phyloP scores from a whole-genome alignment of 1,140 invertebrate species.

The Camponotus floridanus region DNA sequence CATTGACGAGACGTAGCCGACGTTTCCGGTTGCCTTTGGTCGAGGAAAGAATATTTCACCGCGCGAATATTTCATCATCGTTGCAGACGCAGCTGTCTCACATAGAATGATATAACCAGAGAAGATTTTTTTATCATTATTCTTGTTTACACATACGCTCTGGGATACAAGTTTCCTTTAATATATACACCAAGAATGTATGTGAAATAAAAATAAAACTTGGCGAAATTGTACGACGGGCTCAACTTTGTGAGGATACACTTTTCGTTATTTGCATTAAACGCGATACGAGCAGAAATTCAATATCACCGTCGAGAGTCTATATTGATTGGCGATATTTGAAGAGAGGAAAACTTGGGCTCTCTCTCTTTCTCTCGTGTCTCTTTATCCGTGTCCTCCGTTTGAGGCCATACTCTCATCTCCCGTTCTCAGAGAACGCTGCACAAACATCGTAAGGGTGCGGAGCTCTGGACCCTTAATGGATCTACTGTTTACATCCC shows the following conservation, averaged over 20 bases:
- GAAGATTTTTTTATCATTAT: not conserved
- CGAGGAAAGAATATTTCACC: slow-evolving; percentile 3
- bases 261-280: slow-evolving; percentile 37
- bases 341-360: slow-evolving; percentile 36
- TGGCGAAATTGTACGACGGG: not conserved
- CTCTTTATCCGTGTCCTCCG: slow-evolving; percentile 29
- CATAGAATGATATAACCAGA: not conserved
- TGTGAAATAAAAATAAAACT: not conserved
- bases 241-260: not conserved
- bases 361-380: not conserved
- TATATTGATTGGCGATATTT: slow-evolving; percentile 56
- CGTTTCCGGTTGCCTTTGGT: not conserved
- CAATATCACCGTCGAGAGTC: slow-evolving; percentile 25
- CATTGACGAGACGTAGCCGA: slow-evolving; percentile 25
- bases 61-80: slow-evolving; percentile 18
- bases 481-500: slow-evolving; percentile 76
- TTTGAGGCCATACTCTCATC: slow-evolving; percentile 61
- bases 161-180: not conserved
- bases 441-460: slow-evolving; percentile 67
- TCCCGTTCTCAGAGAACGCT: slow-evolving; percentile 23
- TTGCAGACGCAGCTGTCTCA: not conserved
- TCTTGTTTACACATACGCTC: not conserved
- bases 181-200: not conserved
- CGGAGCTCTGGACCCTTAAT: slow-evolving; percentile 66
- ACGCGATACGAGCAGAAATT: slow-evolving; percentile 18